These are phyloP conservation scores for Pseudorhiza aurosa DNA, from an alignment of 30 jellyfish, hydroid and myxozoan genomes.

Conservation along the genomic window DNA sequence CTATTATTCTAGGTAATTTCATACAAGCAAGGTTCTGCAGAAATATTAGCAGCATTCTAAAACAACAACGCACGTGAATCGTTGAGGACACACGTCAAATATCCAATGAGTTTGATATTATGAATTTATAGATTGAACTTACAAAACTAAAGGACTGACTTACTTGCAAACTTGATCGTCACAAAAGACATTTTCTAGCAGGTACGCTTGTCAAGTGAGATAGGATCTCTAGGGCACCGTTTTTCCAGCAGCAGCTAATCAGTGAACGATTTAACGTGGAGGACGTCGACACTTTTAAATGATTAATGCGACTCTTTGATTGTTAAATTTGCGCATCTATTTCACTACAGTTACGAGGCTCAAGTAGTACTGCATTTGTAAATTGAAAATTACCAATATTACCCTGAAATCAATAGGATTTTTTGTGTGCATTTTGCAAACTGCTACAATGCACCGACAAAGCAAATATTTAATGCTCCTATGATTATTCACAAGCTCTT, in stretches of 20 bases:
- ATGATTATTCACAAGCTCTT: not conserved
- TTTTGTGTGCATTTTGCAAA: not conserved
- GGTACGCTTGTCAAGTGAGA: not conserved
- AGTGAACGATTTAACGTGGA: not conserved
- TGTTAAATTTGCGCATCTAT: not conserved
- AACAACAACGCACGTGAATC: too few relatives aligned
- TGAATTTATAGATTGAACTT: not conserved
- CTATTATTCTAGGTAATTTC: too few relatives aligned
- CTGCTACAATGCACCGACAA: not conserved
- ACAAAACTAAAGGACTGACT: not conserved
- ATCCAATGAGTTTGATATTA: too few relatives aligned
- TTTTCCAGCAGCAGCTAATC: not conserved
- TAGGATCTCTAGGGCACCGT: not conserved
- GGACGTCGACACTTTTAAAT: not conserved
- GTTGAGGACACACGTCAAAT: too few relatives aligned
- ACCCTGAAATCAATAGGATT: not conserved
- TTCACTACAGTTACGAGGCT: too few relatives aligned
- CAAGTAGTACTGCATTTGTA: too few relatives aligned
- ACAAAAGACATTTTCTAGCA: constrained; percentile 46
- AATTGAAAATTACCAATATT: not conserved
- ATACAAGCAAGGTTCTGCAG: too few relatives aligned
- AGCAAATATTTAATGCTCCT: not conserved
- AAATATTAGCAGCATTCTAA: too few relatives aligned
- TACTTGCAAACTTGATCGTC: constrained; percentile 42
- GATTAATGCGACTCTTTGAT: not conserved